Evolutionary conservation across 2,888 invertebrate genomes (phyloP), one percentile per base, ranked within the genome.

Genomic region (Euproctis similis): DNA sequence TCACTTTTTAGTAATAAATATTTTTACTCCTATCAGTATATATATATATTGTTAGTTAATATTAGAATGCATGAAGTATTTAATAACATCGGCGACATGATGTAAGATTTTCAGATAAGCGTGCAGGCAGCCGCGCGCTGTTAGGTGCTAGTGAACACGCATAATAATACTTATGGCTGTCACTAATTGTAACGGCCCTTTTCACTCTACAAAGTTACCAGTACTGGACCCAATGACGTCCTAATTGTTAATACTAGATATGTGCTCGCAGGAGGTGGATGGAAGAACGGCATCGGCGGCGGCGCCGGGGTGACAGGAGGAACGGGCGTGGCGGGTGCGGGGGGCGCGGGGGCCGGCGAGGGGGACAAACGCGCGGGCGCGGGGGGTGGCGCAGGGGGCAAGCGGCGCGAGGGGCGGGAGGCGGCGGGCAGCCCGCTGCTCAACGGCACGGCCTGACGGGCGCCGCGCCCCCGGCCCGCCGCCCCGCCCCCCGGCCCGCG

Each of bases 201-300:
- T n/a, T n/a, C n/a, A n/a, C n/a, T n/a, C n/a, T n/a, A n/a, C n/a
- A n/a, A 8, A 8, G 17, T 17, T 17, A 2, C 17, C 7, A 17
- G 20, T 8, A 9, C 2, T n/a, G 20, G 20, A 20, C 2, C 10
- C 11, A 21, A 12, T 12, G 2, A 11, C 5, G 2, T 4, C 11
- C 3, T 2, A 10, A 12, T 9, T 21, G 10, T n/a, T n/a, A n/a
- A n/a, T n/a, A n/a, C n/a, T 19, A 12, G 1, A 2, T 1, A 10
- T 17, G 30, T 13, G 26, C 44, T 54, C 47, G 31, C 60, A 69
- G 76, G 72, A 39, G 72, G 75, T 62, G 77, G 75, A 39, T 87
- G 77, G 85, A 84, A 77, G 73, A 81, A 75, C 70, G 84, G 73
- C 24, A 21, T 63, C 63, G 65, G 59, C 52, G 62, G 36, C 59